These are phyloP conservation scores for Anniella stebbinsi DNA, from an alignment of 2,797 vertebrate genomes.

Conservation along the genomic window DNA sequence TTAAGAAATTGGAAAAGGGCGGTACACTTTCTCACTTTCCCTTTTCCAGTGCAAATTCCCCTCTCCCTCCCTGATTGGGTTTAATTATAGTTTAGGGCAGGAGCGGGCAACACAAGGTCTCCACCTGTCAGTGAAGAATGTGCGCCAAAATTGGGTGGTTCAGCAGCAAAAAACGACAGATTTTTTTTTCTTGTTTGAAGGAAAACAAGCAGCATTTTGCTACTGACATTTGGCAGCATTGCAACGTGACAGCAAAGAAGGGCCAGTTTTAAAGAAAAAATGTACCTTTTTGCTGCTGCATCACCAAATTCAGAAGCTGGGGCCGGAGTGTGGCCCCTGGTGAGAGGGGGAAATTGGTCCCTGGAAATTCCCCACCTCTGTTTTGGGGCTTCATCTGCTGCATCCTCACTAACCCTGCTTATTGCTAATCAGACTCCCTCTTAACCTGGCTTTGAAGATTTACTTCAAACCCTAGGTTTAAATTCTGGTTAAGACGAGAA, in stretches of 20 bases:
- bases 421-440: background rate
- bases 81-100: background rate
- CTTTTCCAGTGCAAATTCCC: background rate
- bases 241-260: too few relatives aligned
- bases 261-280: too few relatives aligned
- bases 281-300: too few relatives aligned
- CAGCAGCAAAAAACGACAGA: too few relatives aligned
- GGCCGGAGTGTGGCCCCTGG: too few relatives aligned
- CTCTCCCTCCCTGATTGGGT: background rate
- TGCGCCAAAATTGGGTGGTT: too few relatives aligned
- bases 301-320: too few relatives aligned
- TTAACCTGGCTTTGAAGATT: background rate
- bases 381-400: background rate
- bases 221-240: too few relatives aligned
- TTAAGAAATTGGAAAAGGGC: background rate
- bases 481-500: background rate
- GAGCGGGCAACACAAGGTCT: background rate
- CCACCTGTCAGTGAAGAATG: background rate
- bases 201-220: too few relatives aligned
- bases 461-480: background rate
- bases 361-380: background rate
- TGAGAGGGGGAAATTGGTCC: too few relatives aligned
- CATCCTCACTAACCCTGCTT: background rate
- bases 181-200: too few relatives aligned
- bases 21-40: background rate